phyloP scores from a whole-genome alignment of 2,113 vertebrate species.

The Myanophis thanlyinensis region DNA sequence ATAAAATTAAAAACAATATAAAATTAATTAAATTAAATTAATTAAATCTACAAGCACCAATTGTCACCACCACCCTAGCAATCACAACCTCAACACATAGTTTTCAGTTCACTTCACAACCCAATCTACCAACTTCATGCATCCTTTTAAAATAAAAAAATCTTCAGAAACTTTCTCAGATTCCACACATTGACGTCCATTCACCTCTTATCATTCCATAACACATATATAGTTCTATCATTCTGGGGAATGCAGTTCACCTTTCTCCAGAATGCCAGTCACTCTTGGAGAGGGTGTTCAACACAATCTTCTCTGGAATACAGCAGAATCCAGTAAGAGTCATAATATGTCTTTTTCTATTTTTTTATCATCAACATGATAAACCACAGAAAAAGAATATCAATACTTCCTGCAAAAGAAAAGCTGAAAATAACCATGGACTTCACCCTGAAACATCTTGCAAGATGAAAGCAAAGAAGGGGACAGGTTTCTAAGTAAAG shows the following conservation, averaged over 20 bases:
- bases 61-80: neutral
- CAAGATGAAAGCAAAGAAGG: neutral
- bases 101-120: neutral
- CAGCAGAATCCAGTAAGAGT: neutral
- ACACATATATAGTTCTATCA: neutral
- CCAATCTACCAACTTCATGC: neutral
- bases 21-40: no score
- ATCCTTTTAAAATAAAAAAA: neutral
- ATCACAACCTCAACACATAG: neutral
- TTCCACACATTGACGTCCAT: neutral
- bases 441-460: neutral
- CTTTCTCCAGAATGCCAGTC: neutral
- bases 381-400: neutral
- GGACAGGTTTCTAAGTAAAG: neutral
- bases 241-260: neutral
- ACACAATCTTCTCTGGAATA: neutral
- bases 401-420: neutral
- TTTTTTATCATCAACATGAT: neutral
- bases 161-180: neutral
- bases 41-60: neutral
- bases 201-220: neutral
- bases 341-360: neutral
- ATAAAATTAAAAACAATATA: no score
- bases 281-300: neutral
- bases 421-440: neutral